Evolutionary conservation across 2,113 vertebrate genomes (phyloP), one percentile per base, ranked within the genome.

Genomic region (Reinhardtius hippoglossoides): DNA sequence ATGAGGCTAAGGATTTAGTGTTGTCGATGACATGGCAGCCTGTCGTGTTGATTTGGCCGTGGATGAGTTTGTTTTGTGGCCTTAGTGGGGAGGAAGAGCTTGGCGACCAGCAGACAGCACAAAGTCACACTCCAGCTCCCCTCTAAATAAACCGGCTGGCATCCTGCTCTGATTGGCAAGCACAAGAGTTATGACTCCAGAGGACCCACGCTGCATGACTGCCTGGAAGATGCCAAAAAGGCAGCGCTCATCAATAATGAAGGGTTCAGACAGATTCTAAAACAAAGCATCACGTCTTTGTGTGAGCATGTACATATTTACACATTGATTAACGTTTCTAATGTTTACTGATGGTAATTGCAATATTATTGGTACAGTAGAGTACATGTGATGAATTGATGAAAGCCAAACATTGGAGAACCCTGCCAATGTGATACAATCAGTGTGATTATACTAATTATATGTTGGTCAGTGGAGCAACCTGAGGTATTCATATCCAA

Each of bases 1-100:
- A 35, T 70, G 67, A 74, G 84, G 68, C 74, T 31, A 56, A 40
- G 64, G 50, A 72, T 60, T 77, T 76, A 71, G 67, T 67, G 56
- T 59, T 48, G 60, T 61, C 42, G 75, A 62, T 59, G 74, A 71
- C 56, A 27, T 54, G 71, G 83, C 69, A 75, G 55, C 21, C 67
- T 46, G 71, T 73, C n/a, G 44, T 66, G 50, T 69, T 60, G 65
- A 82, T 74, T 83, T 82, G 71, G 78, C 67, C 26, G n/a, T 18
- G 44, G 23, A 35, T 54, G 66, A 71, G 56, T 84, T 82, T 76
- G 59, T 81, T 82, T 57, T 69, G 70, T 42, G 66, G 63, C 35
- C 73, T 54, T 37, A 46, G 57, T 68, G 44, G 2, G 37, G 31
- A 66, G n/a, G 50, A 42, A 46, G 63, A 78, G 59, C 64, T 67